Base-by-base conservation (phyloP, 2,113 vertebrate genomes). In the Atractosteus spatula region DNA sequence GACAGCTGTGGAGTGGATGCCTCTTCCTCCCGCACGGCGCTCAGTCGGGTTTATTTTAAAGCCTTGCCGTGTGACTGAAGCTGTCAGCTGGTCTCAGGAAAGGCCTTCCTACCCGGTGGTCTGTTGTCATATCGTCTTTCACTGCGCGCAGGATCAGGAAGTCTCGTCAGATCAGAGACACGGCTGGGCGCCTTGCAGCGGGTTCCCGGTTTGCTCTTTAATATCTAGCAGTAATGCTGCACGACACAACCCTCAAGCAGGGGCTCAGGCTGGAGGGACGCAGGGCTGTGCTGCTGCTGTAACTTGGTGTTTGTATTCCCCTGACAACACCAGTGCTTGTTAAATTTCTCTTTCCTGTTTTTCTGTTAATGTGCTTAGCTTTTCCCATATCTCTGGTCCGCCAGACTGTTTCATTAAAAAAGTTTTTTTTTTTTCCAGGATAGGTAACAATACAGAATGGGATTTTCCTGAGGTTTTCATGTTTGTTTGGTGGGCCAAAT, bases 61-160 rank as follows among this genome's bases (percentile, higher is more conserved):
- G 82, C 76, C 79, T 2, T 76, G 79, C 73, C 79, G 87, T 77
- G 83, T 77, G 78, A 82, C 83, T 78, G 76, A 81, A 82, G 80
- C 83, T 85, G 82, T 83, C 80, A 71, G 74, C 73, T 74, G 77
- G 75, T 47, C 74, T 44, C 65, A 13, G 72, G 77, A 62, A 73
- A 81, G 80, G 72, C 77, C 76, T 82, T 76, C 76, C 54, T 41
- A 44, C 79, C 79, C 72, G 86, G 89, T 89, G 90, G 88, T 87
- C 88, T 75, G 76, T 69, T 73, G 77, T 78, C 79, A 74, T 84
- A 84, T 90, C 84, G 76, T 80, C 80, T 91, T 90, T 88, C 89
- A 86, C 65, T 78, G 76, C 77, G 76, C 72, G 75, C 74, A 77
- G 68, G 79, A 54, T 62, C 83, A 83, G 82, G 84, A 87, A 80